Percentiles rank a stretch among this genome's conserved stretches.
These are phyloP conservation scores for Chrysina gloriosa DNA, from an alignment of 2,888 invertebrate genomes.

Conservation along the genomic window DNA sequence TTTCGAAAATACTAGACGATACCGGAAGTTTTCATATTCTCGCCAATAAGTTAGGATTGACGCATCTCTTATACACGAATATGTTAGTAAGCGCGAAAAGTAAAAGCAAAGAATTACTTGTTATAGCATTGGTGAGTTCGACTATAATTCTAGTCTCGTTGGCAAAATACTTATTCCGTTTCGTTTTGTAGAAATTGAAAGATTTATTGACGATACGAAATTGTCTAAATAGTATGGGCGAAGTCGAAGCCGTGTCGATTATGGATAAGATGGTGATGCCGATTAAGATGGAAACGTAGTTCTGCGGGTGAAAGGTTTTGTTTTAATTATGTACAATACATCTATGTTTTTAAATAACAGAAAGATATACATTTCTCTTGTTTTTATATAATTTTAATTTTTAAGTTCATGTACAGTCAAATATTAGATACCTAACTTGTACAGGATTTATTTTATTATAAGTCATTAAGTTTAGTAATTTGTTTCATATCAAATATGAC, in stretches of 20 bases:
- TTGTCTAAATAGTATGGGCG: constrained; percentile 61
- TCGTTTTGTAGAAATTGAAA: constrained; percentile 54
- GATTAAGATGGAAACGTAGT: constrained; percentile 33
- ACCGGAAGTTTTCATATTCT: constrained; percentile 72
- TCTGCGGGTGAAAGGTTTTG: too few relatives aligned
- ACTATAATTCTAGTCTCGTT: background rate
- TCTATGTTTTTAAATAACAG: too few relatives aligned
- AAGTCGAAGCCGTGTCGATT: constrained; percentile 59
- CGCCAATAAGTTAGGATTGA: constrained; percentile 68
- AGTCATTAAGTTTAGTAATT: too few relatives aligned
- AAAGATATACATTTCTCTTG: too few relatives aligned
- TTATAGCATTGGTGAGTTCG: constrained; percentile 66
- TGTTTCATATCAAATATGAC: too few relatives aligned
- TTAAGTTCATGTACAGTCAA: too few relatives aligned
- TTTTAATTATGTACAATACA: too few relatives aligned
- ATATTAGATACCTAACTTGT: too few relatives aligned
- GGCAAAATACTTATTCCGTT: background rate
- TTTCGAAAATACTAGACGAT: constrained; percentile 69
- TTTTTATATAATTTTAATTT: too few relatives aligned
- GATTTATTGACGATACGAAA: constrained; percentile 58
- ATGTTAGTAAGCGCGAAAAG: constrained; percentile 66
- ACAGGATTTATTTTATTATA: too few relatives aligned
- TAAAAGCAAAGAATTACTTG: constrained; percentile 70
- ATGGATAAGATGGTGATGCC: constrained; percentile 58
- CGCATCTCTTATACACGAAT: constrained; percentile 64